Evolutionary conservation across 2,888 invertebrate species (phyloP), one percentile per base, ranked within the genome.

Genomic region (Agrotis clavis): DNA sequence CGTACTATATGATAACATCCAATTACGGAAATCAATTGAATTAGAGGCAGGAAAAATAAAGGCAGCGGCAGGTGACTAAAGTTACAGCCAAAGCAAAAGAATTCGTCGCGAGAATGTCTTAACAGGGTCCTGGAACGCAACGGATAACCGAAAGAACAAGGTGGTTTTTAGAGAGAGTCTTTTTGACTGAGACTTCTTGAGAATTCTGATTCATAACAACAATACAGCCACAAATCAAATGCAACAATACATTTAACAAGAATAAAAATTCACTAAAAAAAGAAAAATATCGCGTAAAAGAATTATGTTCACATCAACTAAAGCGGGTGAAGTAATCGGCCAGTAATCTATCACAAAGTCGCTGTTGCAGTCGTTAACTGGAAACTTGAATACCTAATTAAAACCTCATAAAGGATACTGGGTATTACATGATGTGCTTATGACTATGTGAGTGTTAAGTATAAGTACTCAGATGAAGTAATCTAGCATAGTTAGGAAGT

Each of bases 321-420:
- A 53, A 71, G 48, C 72, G 67, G 47, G 74, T 21, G 59, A 71
- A 79, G 50, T 65, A 67, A 79, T 67, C 47, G 60, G 21, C 50
- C 9, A 18, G 74, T 11, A 71, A 83, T 79, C 74, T 62, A 79
- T 79, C 74, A 83, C 57, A 65, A 57, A 62, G 19, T 14, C 16
- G 35, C 62, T 68, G 30, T 64, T 56, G 79, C 30, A 74, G 74
- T 68, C 62, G 5, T 69, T 60, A 66, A 79, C 57, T 78, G 56
- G 79, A 47, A 82, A 67, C 59, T n/a, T 41, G 62, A 66, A 63
- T 80, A 68, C 60, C 63, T 74, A 53, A 79, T 79, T 79, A 80
- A 74, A 64, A 61, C 14, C 81, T 83, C 68, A 54, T 83, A 83
- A 78, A 35, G 50, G 60, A 66, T 56, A 66, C 59, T 63, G 45